These are phyloP conservation scores for Pachydiplax longipennis DNA, from an alignment of 2,888 invertebrate species.

Conservation along the genomic window DNA sequence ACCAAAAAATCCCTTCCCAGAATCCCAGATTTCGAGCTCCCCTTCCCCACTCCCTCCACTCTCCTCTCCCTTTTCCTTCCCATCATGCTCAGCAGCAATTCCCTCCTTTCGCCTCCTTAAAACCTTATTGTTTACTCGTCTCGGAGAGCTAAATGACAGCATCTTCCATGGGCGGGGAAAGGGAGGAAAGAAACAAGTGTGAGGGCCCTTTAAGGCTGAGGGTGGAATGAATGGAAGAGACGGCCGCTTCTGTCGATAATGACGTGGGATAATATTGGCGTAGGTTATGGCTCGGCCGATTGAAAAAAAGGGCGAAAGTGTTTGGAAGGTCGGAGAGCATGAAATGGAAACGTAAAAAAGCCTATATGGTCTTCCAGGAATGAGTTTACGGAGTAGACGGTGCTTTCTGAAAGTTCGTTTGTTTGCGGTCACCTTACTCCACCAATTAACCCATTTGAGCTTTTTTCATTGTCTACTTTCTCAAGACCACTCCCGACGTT, in stretches of 20 bases:
- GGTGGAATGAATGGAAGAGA: background rate
- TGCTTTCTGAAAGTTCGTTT: too few species aligned
- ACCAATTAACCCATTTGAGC: too few species aligned
- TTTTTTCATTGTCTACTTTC: too few species aligned
- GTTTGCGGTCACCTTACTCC: too few species aligned
- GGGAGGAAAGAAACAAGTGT: background rate
- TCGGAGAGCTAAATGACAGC: constrained; percentile 7
- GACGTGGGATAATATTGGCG: constrained; percentile 15
- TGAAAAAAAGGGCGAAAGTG: background rate
- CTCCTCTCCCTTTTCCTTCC: background rate
- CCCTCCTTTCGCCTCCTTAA: background rate
- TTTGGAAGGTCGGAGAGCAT: too few species aligned
- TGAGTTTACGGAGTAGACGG: too few species aligned
- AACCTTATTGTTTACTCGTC: constrained; percentile 28
- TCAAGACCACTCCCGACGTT: too few species aligned
- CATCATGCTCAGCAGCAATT: background rate
- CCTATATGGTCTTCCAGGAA: too few species aligned
- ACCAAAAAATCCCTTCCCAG: background rate
- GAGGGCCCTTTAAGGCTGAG: background rate
- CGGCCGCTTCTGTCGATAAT: background rate
- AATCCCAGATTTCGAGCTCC: background rate
- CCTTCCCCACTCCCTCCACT: background rate
- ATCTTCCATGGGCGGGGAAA: background rate
- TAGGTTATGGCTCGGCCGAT: background rate
- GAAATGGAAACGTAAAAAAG: too few species aligned